phyloP scores from a whole-genome alignment of 2,888 invertebrate species.

The Phengaris arion region DNA sequence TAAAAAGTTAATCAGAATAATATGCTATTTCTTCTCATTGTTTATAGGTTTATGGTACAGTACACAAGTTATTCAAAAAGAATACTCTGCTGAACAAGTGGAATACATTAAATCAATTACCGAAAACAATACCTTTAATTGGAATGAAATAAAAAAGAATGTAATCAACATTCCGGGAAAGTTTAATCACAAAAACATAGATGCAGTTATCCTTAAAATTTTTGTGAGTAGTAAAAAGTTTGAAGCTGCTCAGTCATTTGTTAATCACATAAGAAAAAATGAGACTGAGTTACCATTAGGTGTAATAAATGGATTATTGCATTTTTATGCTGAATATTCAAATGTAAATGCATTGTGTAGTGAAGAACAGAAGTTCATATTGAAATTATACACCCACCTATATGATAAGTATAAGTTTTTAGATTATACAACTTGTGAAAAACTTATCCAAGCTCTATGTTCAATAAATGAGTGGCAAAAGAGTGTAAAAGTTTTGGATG shows the following conservation, averaged over 20 bases:
- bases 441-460: constrained; percentile 81
- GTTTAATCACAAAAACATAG: constrained; percentile 75
- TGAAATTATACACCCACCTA: constrained; percentile 70
- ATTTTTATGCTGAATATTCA: constrained; percentile 69
- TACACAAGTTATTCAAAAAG: constrained; percentile 25
- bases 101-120: constrained; percentile 53
- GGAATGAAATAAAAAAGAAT: constrained; percentile 63
- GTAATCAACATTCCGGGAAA: constrained; percentile 58
- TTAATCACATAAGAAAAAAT: constrained; percentile 72
- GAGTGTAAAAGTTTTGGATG: constrained; percentile 79
- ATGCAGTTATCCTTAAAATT: constrained; percentile 79
- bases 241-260: constrained; percentile 77
- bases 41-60: constrained; percentile 32
- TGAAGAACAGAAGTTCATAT: constrained; percentile 76
- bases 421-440: constrained; percentile 81
- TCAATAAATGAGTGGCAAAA: constrained; percentile 82
- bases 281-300: constrained; percentile 77
- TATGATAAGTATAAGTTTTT: constrained; percentile 77
- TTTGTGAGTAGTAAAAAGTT: constrained; percentile 67
- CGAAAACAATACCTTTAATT: constrained; percentile 52
- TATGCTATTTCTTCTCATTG: background rate
- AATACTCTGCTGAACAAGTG: constrained; percentile 48
- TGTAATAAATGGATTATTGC: constrained; percentile 78
- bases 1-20: too few relatives aligned
- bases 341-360: constrained; percentile 53